Percentiles rank a stretch among this genome's conserved stretches.
These are phyloP conservation scores for Serinus canaria DNA, from an alignment of 2,113 vertebrate genomes.

Conservation along the genomic window DNA sequence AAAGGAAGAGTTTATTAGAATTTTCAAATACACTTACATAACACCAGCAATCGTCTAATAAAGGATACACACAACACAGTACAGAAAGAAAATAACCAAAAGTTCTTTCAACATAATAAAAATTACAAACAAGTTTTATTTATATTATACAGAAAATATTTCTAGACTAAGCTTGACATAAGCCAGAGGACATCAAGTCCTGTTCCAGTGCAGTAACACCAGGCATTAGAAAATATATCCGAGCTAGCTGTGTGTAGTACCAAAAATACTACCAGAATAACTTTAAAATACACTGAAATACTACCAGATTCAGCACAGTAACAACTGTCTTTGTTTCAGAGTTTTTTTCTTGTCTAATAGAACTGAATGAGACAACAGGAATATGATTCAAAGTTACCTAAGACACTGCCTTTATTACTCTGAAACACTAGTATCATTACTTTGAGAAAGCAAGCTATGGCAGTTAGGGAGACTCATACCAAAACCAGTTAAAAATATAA, in stretches of 20 bases:
- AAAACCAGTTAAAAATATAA: not conserved
- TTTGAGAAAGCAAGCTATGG: not conserved
- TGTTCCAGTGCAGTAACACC: not conserved
- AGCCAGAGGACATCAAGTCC: not conserved
- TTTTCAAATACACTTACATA: not conserved
- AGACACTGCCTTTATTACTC: not conserved
- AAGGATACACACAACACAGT: not conserved
- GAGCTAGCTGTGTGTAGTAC: not conserved
- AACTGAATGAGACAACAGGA: not conserved
- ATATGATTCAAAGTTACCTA: not conserved
- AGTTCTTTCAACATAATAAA: not conserved
- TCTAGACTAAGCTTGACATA: not conserved
- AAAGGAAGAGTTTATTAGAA: not conserved
- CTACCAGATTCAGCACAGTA: not conserved
- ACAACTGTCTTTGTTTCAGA: not conserved
- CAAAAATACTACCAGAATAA: not conserved
- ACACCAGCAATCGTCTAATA: not conserved
- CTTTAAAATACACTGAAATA: not conserved
- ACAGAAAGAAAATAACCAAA: not conserved
- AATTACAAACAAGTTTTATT: not conserved
- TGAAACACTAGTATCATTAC: not conserved
- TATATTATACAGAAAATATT: not conserved
- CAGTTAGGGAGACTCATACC: not conserved
- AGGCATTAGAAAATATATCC: not conserved
- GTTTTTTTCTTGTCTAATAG: not conserved